These are phyloP conservation scores for Astreopora myriophthalma DNA, from an alignment of 64 coral and sea anemone species.

Conservation along the genomic window DNA sequence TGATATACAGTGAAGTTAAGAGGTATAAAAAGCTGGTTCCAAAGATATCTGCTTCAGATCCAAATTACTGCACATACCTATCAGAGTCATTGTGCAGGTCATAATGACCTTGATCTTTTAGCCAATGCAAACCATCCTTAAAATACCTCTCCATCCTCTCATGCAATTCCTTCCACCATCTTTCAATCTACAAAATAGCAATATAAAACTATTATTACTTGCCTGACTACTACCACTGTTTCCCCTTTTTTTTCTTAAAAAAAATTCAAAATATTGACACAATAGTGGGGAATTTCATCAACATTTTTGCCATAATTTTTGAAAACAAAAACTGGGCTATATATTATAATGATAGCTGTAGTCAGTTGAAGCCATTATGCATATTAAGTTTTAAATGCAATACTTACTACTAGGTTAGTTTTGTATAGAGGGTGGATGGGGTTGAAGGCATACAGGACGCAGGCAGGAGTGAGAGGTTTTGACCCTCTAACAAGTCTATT, in stretches of 20 bases:
- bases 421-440: neutral
- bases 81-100: constrained; percentile 2
- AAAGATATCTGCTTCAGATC: neutral
- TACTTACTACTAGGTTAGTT: neutral
- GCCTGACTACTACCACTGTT: neutral
- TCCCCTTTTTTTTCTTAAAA: neutral
- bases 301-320: neutral
- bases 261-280: neutral
- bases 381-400: neutral
- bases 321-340: neutral
- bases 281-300: neutral
- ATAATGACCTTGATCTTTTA: constrained; percentile 16
- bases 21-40: neutral
- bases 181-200: neutral
- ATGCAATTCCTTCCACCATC: constrained; percentile 14
- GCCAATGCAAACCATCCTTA: neutral
- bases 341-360: neutral
- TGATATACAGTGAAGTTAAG: neutral
- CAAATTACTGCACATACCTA: constrained; percentile 1
- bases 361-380: neutral
- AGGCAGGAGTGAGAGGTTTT: neutral
- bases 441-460: neutral
- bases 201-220: neutral
- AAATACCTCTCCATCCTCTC: neutral
- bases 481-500: neutral